Evolutionary conservation across 2,113 vertebrate genomes (phyloP), one percentile per base, ranked within the genome.

Genomic region (Scalopus aquaticus): DNA sequence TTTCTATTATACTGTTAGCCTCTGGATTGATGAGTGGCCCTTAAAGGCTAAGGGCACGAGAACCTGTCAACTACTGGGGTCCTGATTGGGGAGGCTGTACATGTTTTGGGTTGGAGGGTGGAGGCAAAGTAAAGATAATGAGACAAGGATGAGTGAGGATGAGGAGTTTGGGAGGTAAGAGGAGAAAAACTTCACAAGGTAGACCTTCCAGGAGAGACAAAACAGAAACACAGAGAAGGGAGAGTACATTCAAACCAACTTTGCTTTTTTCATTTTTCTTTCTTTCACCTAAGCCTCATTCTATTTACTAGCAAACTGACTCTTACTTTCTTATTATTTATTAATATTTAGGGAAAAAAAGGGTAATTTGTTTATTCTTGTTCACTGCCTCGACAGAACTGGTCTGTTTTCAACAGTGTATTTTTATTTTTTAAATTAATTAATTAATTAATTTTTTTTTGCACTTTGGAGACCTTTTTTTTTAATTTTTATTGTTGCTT

Each of bases 241-340:
- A 74, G 42, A 54, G 76, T 56, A 42, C 32, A 62, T 6, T 32
- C 37, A 79, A 46, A 37, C 7, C 24, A 46, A 67, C 10, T 72
- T 82, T 56, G 16, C 28, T 37, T 78, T 93, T 93, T 58, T 0
- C 13, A 74, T 91, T 88, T 93, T 65, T 24, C 82, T 73, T 90
- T 42, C 28, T 17, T 67, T 73, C 84, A 80, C 37, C 46, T 93
- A 88, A 83, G 32, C 30, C 5, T 79, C 35, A 60, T 88, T 93
- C 39, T 87, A 10, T 69, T 73, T 83, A 26, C 62, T 79, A 9
- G 44, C 26, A 58, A 91, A 39, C 32, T 78, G 49, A 44, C 10
- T 0, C 24, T 64, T 24, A 35, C n/a, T 20, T 64, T 82, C 60
- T 83, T 72, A 72, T 72, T 49, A 81, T 76, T 93, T 88, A 58